Percentiles rank a stretch among this genome's conserved stretches.
Evolutionary conservation across 2,797 vertebrate species (phyloP).

Genomic region (Vultur gryphus): DNA sequence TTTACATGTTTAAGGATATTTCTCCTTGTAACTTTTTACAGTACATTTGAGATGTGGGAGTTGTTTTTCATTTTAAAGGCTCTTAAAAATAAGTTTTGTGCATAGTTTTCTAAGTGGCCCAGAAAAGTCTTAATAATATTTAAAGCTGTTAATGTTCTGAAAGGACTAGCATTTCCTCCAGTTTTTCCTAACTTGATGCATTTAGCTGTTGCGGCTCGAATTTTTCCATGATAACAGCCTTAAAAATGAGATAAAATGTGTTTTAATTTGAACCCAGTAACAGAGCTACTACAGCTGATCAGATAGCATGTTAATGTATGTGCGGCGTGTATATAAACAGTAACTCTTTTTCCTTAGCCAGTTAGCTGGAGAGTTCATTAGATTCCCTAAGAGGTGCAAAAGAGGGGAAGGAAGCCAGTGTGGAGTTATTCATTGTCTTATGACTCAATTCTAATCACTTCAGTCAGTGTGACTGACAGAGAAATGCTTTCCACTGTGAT

Average conservation of each 20-base stretch:
- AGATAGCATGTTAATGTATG: conserved; percentile 56
- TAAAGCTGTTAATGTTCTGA: neutral
- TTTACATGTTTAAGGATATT: neutral
- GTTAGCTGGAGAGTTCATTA: conserved; percentile 88
- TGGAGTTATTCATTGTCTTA: conserved; percentile 93
- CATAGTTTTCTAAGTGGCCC: neutral
- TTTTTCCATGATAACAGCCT: neutral
- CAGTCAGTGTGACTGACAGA: conserved; percentile 91
- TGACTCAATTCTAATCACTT: conserved; percentile 97
- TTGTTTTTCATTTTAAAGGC: neutral
- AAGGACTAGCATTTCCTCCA: neutral
- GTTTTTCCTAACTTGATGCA: neutral
- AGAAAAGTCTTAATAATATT: neutral
- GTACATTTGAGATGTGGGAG: neutral
- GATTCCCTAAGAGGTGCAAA: conserved; percentile 81
- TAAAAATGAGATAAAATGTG: conserved; percentile 20
- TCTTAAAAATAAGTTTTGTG: neutral
- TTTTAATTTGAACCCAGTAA: conserved; percentile 8
- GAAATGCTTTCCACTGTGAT: conserved; percentile 87
- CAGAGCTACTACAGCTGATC: neutral
- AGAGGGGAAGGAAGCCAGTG: conserved; percentile 80
- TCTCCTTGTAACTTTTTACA: neutral
- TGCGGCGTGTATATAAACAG: neutral
- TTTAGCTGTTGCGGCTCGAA: neutral
- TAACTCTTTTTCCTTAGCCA: conserved; percentile 68